A percentile compares a stretch with the other conserved stretches of the same genome.
Conservation (phyloP, 2,113 vertebrate species). For the Mesembrinibis cayennensis region DNA sequence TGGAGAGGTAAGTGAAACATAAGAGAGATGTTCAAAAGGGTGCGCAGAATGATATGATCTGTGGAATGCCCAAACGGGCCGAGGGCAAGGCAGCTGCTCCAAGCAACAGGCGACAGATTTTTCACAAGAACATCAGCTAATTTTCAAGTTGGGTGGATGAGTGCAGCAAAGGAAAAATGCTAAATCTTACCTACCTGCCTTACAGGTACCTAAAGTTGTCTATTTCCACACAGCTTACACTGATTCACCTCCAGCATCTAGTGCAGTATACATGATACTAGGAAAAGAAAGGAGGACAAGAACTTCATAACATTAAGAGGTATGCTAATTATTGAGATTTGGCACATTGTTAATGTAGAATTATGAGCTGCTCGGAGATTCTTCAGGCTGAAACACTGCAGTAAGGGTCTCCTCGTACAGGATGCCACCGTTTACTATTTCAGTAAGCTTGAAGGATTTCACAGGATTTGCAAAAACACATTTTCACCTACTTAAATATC, state of each 20-base stretch:
- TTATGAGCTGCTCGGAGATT: background rate
- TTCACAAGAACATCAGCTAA: background rate
- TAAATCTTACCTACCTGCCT: background rate
- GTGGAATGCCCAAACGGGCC: background rate
- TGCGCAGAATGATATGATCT: background rate
- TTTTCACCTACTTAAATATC: background rate
- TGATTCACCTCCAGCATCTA: background rate
- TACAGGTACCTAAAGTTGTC: background rate
- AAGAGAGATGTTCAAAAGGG: background rate
- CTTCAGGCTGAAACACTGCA: background rate
- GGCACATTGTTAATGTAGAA: background rate
- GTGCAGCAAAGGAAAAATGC: background rate
- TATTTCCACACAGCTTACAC: background rate
- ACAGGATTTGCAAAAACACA: background rate
- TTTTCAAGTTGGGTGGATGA: background rate
- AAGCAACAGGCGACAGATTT: background rate
- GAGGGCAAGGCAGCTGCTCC: background rate
- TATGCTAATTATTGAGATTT: background rate
- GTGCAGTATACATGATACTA: background rate
- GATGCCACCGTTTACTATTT: background rate
- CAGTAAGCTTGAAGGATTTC: background rate
- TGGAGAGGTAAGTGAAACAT: background rate
- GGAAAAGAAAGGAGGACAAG: background rate
- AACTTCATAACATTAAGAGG: background rate
- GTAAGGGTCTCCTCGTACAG: background rate